Percentiles rank a stretch among this genome's conserved stretches.
Evolutionary conservation across 2,113 vertebrate genomes (phyloP).

Genomic region (Chloroceryle aenea): DNA sequence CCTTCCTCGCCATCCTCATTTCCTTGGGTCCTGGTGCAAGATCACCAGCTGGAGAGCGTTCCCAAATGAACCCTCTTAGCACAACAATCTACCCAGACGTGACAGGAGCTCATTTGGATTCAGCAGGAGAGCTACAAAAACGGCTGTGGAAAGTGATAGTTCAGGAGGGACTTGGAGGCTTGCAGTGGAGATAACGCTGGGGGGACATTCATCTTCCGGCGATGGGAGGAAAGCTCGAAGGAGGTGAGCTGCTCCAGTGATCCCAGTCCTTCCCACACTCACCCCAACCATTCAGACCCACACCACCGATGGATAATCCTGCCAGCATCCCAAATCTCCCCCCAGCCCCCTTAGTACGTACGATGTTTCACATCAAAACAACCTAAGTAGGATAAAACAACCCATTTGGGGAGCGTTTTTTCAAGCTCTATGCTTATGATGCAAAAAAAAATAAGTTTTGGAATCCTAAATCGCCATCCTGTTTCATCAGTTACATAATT

Average conservation of each 20-base stretch:
- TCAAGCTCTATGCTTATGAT: neutral
- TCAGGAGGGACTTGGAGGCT: neutral
- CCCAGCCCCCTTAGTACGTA: fast-evolving
- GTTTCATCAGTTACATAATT: conserved; percentile 60
- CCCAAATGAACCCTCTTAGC: neutral
- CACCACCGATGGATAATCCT: neutral
- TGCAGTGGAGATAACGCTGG: neutral
- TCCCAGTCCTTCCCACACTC: neutral
- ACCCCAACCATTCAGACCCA: neutral
- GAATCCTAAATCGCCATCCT: neutral
- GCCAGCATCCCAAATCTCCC: neutral
- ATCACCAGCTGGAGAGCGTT: neutral
- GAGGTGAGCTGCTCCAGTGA: neutral
- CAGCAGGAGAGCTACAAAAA: neutral
- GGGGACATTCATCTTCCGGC: neutral
- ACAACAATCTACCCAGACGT: neutral
- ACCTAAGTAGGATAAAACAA: neutral
- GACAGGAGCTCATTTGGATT: neutral
- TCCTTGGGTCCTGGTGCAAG: no score
- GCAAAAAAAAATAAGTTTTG: neutral
- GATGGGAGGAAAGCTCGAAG: neutral
- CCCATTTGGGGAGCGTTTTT: neutral
- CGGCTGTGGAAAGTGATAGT: neutral
- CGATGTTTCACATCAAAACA: neutral
- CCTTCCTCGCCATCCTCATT: fast-evolving